Base-by-base conservation (phyloP, 2,888 invertebrate species). In the Dynastes hyllus region DNA sequence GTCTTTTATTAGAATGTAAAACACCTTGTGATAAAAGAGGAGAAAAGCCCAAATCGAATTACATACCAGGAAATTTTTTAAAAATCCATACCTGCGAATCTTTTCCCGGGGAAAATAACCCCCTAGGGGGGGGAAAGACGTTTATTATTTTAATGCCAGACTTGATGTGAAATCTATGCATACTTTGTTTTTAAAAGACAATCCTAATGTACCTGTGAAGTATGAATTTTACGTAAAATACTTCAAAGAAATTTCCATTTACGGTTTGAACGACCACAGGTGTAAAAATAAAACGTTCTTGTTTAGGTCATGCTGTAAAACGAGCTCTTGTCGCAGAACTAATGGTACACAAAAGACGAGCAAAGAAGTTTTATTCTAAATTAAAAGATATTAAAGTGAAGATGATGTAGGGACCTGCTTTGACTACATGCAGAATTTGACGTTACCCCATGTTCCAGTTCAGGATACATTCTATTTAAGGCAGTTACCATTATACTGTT, bases 381-480 rank as follows among this genome's bases (percentile, higher is more conserved):
- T 53, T 53, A 53, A 13, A 22, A 22, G 16, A 53, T 53, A 1
- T 53, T 13, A n/a, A 53, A 84, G 22, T 22, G 22, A 22, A 22
- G 22, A 22, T 22, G 22, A 1, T 22, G 22, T 22, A 22, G 22
- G 22, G 22, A 22, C 22, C 22, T 22, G 22, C 22, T 22, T 22
- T 22, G 22, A 22, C 22, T 22, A 22, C 22, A 22, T 22, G 22
- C 22, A 22, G 22, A 22, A 22, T 70, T 65, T 65, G 81, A 81
- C 29, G n/a, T 32, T 65, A 65, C 65, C 65, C 2, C 65, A 37
- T 32, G 32, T 65, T 65, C 37, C 63, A 1, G 78, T 79, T 58
- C 22, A 22, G 22, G 22, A 22, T 22, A 82, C 81, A 9, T 84
- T 84, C 67, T 83, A 82, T 61, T 81, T 82, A 53, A 71, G 22